phyloP scores from a whole-genome alignment of 1,140 invertebrate genomes.

The Globodera rostochiensis region DNA sequence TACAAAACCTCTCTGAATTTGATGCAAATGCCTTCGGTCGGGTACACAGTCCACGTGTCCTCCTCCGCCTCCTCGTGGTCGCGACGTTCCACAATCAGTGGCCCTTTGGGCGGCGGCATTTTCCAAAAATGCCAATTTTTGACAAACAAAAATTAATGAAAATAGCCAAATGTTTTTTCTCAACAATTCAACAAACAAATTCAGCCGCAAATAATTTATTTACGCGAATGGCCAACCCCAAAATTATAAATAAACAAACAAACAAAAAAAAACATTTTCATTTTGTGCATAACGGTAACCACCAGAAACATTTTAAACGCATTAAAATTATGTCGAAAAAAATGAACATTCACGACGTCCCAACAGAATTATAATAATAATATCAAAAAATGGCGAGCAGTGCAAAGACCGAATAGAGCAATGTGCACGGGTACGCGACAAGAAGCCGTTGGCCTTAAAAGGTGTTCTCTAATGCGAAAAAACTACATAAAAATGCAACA shows the following conservation, averaged over 20 bases:
- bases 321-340: neutral
- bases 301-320: too few relatives aligned
- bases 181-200: slow-evolving; percentile 1
- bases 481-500: neutral
- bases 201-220: slow-evolving; percentile 10
- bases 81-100: slow-evolving; percentile 12
- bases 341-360: neutral
- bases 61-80: slow-evolving; percentile 9
- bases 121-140: neutral
- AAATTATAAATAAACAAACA: too few relatives aligned
- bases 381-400: slow-evolving; percentile 81
- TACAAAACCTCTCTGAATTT: slow-evolving; percentile 38
- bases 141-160: neutral
- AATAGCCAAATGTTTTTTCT: neutral
- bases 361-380: neutral
- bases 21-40: slow-evolving; percentile 35
- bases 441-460: slow-evolving; percentile 79
- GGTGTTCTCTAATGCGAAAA: too few relatives aligned
- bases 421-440: slow-evolving; percentile 89
- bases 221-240: neutral
- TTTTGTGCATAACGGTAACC: too few relatives aligned
- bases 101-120: neutral
- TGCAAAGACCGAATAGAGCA: slow-evolving; percentile 94
- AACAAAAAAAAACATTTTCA: neutral
- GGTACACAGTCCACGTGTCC: slow-evolving; percentile 32